Percentiles rank a stretch among this genome's conserved stretches.
Conservation (phyloP, 2,797 vertebrate genomes). For the Amblyraja radiata region DNA sequence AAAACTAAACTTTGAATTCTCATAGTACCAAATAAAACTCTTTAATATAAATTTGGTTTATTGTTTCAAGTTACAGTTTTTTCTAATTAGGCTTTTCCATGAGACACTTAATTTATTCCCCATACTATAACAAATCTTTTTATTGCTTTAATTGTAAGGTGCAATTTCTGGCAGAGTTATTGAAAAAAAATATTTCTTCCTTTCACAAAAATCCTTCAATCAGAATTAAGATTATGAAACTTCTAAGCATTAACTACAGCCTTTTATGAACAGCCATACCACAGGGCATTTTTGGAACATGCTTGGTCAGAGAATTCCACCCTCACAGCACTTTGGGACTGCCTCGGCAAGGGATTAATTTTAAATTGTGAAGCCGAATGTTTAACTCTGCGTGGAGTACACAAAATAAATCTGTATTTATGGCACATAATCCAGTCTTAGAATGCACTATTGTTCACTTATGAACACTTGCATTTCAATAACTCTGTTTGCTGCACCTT, state of each 20-base stretch:
- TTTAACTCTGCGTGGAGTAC: neutral
- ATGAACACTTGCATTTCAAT: neutral
- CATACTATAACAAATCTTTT: neutral
- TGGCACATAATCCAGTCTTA: neutral
- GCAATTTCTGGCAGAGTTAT: neutral
- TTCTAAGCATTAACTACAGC: slow-evolving; percentile 21
- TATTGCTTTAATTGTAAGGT: neutral
- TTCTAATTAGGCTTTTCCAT: neutral
- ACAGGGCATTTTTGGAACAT: slow-evolving; percentile 27
- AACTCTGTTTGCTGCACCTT: no score
- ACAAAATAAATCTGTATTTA: neutral
- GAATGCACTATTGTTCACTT: no score
- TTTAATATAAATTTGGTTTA: neutral
- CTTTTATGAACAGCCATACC: slow-evolving; percentile 4
- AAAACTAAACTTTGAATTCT: neutral
- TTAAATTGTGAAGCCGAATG: slow-evolving; percentile 11
- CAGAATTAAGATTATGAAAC: neutral
- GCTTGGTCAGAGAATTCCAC: slow-evolving; percentile 33
- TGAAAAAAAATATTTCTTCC: neutral
- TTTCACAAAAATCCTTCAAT: neutral
- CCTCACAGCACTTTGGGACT: slow-evolving; percentile 2
- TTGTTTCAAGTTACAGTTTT: neutral
- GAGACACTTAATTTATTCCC: slow-evolving; percentile 26
- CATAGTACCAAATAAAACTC: neutral
- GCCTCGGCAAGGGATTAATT: neutral